Base-by-base conservation (phyloP, 2,797 vertebrate species). In the Hyperoplus immaculatus region DNA sequence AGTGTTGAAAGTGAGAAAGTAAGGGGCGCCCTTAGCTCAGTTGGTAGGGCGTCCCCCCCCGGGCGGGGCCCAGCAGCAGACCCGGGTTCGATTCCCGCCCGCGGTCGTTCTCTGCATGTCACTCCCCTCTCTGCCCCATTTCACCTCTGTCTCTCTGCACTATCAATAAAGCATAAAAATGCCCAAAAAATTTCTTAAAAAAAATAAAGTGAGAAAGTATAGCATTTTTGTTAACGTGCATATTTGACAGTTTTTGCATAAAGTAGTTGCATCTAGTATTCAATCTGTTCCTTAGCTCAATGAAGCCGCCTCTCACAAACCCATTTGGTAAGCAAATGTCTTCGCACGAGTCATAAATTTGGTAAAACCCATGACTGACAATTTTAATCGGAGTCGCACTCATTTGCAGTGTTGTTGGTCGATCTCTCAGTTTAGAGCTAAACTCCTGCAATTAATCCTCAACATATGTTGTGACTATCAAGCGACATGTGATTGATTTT, bases 381-480 rank as follows among this genome's bases (percentile, higher is more conserved):
- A 15, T 13, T 71, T 63, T 46, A 8, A 45, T 75, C 73, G 47
- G 62, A 71, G 58, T 39, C 8, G 60, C 56, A 16, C 42, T 69
- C 41, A 51, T 63, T 74, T 36, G 29, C 13, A 41, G 76, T 4
- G 56, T 61, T 14, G 36, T 43, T 5, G 18, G 42, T 63, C 58
- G 47, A 6, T 36, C 36, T 29, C 62, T 81, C 55, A 50, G 57
- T 80, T 75, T 57, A 64, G 13, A 72, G 58, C 58, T 56, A 39
- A 73, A 78, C 46, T 72, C 63, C 29, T n/a, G 58, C 45, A 72
- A 68, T 75, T 75, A 77, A 82, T 79, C 58, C 63, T 67, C 50
- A 71, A 46, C 79, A 76, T 57, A 72, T 72, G 65, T 56, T 49
- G 55, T 12, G 63, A 72, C 56, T 53, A 78, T 83, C 74, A 58